Percentiles rank a stretch among this genome's conserved stretches.
Evolutionary conservation across 2,797 vertebrate genomes (phyloP).

Genomic region (Channa striata): DNA sequence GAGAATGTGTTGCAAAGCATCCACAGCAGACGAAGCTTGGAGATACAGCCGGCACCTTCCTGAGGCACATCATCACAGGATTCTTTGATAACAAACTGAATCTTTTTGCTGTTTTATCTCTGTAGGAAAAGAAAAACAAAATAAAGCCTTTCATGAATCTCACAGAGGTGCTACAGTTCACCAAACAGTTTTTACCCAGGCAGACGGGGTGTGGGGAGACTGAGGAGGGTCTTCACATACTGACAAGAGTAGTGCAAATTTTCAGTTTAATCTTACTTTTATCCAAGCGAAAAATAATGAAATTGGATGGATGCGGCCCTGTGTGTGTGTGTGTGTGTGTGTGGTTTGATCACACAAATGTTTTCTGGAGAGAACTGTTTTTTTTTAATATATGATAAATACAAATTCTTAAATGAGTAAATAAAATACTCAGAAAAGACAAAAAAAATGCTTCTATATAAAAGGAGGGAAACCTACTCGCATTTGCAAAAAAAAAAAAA

Average conservation of each 20-base stretch:
- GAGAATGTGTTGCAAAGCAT: conserved; percentile 33
- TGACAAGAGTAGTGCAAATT: conserved; percentile 35
- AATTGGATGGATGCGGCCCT: conserved; percentile 57
- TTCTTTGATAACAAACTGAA: conserved; percentile 87
- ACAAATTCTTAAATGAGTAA: conserved; percentile 19
- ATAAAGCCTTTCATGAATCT: conserved; percentile 50
- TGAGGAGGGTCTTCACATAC: conserved; percentile 40
- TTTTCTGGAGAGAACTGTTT: conserved; percentile 7
- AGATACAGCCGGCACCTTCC: conserved; percentile 80
- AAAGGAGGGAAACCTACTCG: conserved; percentile 49
- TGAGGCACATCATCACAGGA: conserved; percentile 84
- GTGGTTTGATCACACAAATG: conserved; percentile 17
- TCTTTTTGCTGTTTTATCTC: conserved; percentile 70
- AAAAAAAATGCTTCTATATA: conserved; percentile 37
- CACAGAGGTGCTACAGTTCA: conserved; percentile 51
- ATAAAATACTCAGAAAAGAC: conserved; percentile 19
- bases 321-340: conserved; percentile 39
- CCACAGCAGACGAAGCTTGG: conserved; percentile 77
- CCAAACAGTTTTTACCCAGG: conserved; percentile 46
- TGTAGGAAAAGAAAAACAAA: conserved; percentile 59
- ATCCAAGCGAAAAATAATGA: conserved; percentile 62
- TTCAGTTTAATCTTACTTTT: conserved; percentile 50
- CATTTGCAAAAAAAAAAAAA: conserved; percentile 65
- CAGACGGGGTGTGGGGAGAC: background rate
- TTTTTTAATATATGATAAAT: conserved; percentile 30